Evolutionary conservation across 2,888 invertebrate species (phyloP).

Genomic region (Agrotis clavis): DNA sequence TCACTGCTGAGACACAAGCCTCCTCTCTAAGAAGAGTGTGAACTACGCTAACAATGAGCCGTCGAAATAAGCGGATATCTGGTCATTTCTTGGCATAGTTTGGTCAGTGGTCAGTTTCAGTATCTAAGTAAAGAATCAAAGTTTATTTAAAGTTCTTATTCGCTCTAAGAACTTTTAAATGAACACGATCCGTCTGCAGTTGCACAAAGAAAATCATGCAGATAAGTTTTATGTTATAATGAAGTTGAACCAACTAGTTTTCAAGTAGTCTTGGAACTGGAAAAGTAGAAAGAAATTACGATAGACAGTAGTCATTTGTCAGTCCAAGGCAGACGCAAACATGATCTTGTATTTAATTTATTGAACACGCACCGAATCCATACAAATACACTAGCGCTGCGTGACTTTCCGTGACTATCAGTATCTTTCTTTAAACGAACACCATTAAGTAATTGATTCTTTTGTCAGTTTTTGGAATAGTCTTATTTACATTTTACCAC

Average conservation of each 20-base stretch:
- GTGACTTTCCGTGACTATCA: not conserved
- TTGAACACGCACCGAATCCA: not conserved
- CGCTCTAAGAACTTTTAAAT: too few relatives aligned
- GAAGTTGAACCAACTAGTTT: conserved; percentile 7
- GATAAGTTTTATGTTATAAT: not conserved
- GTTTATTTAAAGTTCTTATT: too few relatives aligned
- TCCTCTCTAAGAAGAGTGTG: too few relatives aligned
- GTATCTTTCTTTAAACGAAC: conserved; percentile 5
- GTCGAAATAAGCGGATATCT: too few relatives aligned
- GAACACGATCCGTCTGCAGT: too few relatives aligned
- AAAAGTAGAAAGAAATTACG: conserved; percentile 27
- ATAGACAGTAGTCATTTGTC: not conserved
- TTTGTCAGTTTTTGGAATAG: not conserved
- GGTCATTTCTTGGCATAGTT: too few relatives aligned
- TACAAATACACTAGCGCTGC: not conserved
- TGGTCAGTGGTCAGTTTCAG: too few relatives aligned
- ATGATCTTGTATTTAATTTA: not conserved
- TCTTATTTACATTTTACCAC: not conserved
- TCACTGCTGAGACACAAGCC: too few relatives aligned
- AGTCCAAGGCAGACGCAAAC: not conserved
- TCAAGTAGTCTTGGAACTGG: not conserved
- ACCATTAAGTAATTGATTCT: not conserved
- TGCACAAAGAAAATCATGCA: not conserved
- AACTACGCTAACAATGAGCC: too few relatives aligned
- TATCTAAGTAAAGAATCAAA: too few relatives aligned